phyloP scores from a whole-genome alignment of 2,888 invertebrate species.

The Hermaeophaga mercurialis region DNA sequence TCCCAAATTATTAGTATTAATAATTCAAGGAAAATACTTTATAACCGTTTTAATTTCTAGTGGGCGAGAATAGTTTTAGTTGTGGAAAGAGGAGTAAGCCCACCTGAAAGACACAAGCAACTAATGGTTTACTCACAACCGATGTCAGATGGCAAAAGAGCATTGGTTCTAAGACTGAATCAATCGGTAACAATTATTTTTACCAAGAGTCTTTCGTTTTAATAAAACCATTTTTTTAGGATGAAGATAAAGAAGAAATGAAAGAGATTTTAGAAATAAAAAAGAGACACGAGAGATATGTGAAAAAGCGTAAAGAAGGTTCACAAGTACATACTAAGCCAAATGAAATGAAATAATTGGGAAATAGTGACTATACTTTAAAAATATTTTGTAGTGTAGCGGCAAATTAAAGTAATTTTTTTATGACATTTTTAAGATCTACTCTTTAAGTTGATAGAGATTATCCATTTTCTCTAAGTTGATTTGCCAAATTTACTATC shows the following conservation, averaged over 20 bases:
- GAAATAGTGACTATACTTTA: too few relatives aligned
- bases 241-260: constrained; percentile 92
- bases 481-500: too few relatives aligned
- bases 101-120: constrained; percentile 82
- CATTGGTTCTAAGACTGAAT: constrained; percentile 84
- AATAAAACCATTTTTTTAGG: constrained; percentile 61
- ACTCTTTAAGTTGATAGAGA: too few relatives aligned
- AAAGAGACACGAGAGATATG: constrained; percentile 79
- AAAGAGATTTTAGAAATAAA: constrained; percentile 92
- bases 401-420: too few relatives aligned
- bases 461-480: too few relatives aligned
- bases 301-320: constrained; percentile 66
- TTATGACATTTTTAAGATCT: too few relatives aligned
- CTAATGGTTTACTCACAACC: constrained; percentile 92
- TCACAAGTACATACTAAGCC: not conserved
- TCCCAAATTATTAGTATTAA: not conserved
- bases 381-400: too few relatives aligned
- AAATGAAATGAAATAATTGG: not conserved
- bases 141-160: constrained; percentile 86
- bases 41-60: constrained; percentile 57
- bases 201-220: not conserved
- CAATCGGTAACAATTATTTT: constrained; percentile 69
- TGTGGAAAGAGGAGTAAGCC: constrained; percentile 95
- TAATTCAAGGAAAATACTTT: constrained; percentile 5
- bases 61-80: constrained; percentile 98